phyloP scores from a whole-genome alignment of 2,797 vertebrate species.

The Darevskia nairensis region DNA sequence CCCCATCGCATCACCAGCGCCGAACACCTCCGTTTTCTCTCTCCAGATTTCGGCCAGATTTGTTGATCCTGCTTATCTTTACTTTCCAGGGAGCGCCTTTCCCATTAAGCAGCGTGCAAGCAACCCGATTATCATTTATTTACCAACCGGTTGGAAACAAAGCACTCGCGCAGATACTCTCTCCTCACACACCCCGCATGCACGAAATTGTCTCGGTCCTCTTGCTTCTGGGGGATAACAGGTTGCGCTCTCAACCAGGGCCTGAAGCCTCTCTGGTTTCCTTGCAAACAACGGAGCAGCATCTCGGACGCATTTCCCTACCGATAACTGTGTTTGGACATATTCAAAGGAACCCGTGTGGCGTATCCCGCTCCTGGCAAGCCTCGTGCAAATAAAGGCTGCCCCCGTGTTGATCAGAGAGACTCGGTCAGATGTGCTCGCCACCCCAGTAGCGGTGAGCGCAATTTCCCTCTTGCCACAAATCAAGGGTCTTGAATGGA shows the following conservation, averaged over 20 bases:
- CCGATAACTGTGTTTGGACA: neutral
- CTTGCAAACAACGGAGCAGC: neutral
- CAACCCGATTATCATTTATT: neutral
- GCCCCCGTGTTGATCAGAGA: no score
- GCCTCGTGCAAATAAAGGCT: neutral
- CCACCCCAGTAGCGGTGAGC: neutral
- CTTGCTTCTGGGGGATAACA: neutral
- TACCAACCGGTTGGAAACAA: neutral
- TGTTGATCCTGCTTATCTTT: neutral
- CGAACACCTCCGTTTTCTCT: neutral
- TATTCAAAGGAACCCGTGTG: neutral
- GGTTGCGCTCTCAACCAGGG: neutral
- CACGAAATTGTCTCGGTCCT: neutral
- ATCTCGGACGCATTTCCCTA: neutral
- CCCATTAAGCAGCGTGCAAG: neutral
- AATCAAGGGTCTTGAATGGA: neutral
- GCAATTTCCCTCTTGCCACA: neutral
- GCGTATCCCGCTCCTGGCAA: neutral
- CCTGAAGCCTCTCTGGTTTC: neutral
- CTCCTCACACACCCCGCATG: no score
- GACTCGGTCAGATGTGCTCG: neutral
- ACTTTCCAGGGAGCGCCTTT: neutral
- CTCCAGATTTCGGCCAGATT: neutral
- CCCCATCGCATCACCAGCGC: neutral
- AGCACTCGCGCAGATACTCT: no score